A percentile compares a stretch with the other conserved stretches of the same genome.
Evolutionary conservation across 2,888 invertebrate genomes (phyloP).

Genomic region (Lutraria lutraria): DNA sequence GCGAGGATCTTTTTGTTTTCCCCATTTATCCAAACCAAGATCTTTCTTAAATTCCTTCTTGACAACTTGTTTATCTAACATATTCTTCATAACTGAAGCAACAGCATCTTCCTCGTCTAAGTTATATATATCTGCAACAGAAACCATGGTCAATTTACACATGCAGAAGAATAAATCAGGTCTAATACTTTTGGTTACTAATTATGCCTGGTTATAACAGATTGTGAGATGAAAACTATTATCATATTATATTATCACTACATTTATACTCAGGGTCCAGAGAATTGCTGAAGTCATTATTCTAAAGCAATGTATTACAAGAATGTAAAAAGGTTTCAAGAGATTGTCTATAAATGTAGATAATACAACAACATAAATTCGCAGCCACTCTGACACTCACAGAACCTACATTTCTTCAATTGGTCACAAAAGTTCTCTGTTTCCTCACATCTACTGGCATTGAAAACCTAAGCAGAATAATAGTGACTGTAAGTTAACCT

Average conservation of each 20-base stretch:
- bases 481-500: conserved; percentile 12
- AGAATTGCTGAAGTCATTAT: neutral
- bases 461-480: neutral
- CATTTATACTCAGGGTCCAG: no score
- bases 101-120: conserved; percentile 82
- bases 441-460: neutral
- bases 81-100: conserved; percentile 80
- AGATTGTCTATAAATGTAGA: neutral
- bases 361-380: neutral
- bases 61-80: conserved; percentile 84
- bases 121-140: conserved; percentile 75
- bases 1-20: conserved; percentile 79
- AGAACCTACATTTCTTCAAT: neutral
- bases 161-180: no score
- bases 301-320: neutral
- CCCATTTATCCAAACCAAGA: conserved; percentile 78
- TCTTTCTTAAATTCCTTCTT: conserved; percentile 80
- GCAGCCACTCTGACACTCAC: neutral
- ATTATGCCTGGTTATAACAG: no score
- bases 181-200: no score
- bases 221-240: no score
- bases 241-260: no score
- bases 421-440: neutral
- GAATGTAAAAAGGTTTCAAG: neutral
- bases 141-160: neutral